Base-by-base conservation (phyloP, 2,113 vertebrate genomes). In the Cyrtonyx montezumae region DNA sequence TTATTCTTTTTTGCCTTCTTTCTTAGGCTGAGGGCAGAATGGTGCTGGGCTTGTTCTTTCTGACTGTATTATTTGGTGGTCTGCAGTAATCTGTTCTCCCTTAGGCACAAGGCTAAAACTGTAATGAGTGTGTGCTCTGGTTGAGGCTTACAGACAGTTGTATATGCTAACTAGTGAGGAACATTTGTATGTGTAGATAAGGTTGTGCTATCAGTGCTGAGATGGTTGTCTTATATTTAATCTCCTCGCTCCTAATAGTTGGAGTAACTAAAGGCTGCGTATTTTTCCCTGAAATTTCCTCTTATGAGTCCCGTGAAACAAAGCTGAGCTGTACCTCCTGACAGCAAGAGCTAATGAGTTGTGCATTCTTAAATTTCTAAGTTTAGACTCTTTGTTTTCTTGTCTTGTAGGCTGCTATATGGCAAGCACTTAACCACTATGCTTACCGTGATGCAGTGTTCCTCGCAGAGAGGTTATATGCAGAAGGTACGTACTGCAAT, bases 391-490 rank as follows among this genome's bases (percentile, higher is more conserved):
- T 79, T 70, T 48, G 1, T 77, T 69, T 58, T 86, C 48, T 96
- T 76, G 74, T 56, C 81, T 96, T 97, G 42, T 92, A 99, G 98
- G 98, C 98, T 98, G 98, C 98, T 97, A 98, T 99, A 97, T 99
- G 98, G 98, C 98, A 99, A 96, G 98, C 98, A 77, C 98, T 99
- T 96, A 99, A 99, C 96, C 98, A 99, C 97, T 99, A 99, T 85
- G 98, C 98, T 85, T 99, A 98, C 80, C 97, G 98, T 32, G 98
- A 99, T 88, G 98, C 98, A 12, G 98, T 99, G 88, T 99, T 99
- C 97, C 98, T 99, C 13, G 98, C 98, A 71, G 98, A 99, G 81
- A 98, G 98, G 87, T 96, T 99, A 1, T 99, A 99, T 91, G 98
- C 98, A 96, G 98, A 99, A 98, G 98, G 98, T 99, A 97, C 84